A percentile compares a stretch with the other conserved stretches of the same genome.
Conservation (phyloP, 2,113 vertebrate species). For the Brachyhypopomus gauderio region DNA sequence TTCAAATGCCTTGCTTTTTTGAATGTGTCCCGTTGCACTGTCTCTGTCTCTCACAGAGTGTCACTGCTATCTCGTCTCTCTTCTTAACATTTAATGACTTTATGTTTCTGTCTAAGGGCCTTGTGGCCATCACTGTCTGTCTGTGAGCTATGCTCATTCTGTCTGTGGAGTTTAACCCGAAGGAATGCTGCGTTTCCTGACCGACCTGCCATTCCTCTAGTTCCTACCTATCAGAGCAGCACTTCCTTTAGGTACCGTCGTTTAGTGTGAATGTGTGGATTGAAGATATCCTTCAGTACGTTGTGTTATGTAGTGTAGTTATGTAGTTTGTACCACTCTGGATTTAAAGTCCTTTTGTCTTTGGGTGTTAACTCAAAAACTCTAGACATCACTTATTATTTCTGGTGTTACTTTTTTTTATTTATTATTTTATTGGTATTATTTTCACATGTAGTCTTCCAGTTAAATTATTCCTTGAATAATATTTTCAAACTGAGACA, state of each 20-base stretch:
- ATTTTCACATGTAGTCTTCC: background rate
- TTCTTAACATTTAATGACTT: constrained; percentile 16
- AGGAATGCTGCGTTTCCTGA: constrained; percentile 38
- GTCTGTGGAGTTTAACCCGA: background rate
- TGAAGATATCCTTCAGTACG: background rate
- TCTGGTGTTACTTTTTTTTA: background rate
- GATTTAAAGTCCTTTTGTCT: background rate
- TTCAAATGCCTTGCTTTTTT: constrained; percentile 3
- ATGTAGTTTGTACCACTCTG: background rate
- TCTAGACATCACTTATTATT: too few relatives aligned
- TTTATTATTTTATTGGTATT: background rate
- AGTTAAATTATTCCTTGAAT: background rate
- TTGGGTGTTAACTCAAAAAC: too few relatives aligned
- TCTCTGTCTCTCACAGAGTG: constrained; percentile 18
- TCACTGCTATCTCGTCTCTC: constrained; percentile 1
- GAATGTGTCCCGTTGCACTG: background rate
- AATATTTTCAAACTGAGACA: background rate
- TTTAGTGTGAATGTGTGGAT: background rate
- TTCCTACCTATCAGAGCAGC: background rate
- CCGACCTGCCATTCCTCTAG: constrained; percentile 20
- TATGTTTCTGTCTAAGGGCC: constrained; percentile 33
- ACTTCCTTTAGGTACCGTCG: background rate
- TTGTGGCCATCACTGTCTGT: constrained; percentile 9
- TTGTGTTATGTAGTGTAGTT: background rate
- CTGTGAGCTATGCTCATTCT: constrained; percentile 7